Base-by-base conservation (phyloP, 2,888 invertebrate genomes). In the Tribolium freemani region DNA sequence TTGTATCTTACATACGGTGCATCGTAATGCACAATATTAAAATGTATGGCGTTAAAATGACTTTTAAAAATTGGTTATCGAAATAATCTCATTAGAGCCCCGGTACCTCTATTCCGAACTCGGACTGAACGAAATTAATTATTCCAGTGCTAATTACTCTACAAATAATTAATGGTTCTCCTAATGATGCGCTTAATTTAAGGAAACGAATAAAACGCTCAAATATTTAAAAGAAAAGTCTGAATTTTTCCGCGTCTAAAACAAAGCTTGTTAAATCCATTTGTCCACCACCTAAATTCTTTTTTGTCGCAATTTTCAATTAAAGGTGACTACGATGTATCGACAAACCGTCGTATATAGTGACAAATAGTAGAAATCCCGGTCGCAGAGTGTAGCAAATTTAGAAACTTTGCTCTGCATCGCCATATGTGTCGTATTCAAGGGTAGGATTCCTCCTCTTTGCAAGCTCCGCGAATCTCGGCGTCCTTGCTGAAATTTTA, bases 151-250 rank as follows among this genome's bases (percentile, higher is more conserved):
- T 79, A 81, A 81, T 80, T 81, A 78, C 78, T 78, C 78, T 75
- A 76, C 78, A 78, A 81, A 81, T 82, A 82, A 82, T 81, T 81
- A 82, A 82, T 82, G 81, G 74, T 71, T 64, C 71, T 76, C 77
- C 77, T 81, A 81, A 82, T 81, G 81, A 81, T 79, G 72, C 80
- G 76, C 81, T 81, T 80, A 78, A 81, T 81, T 80, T 79, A 71
- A 74, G 67, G 72, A 77, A 76, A 73, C 75, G 79, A 82, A 79
- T 80, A 78, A 76, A 79, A 79, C 71, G 75, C 67, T 77, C 70
- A 76, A 78, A 81, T 80, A 79, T 81, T 79, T 78, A 77, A 77
- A 76, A 73, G 76, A 73, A 72, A 75, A 60, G 71, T 72, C 72
- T 71, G 68, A 10, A 67, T 61, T 69, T 71, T 66, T 26, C 71